Conservation (phyloP, 2,888 invertebrate genomes). For the Drosophila niveifrons region DNA sequence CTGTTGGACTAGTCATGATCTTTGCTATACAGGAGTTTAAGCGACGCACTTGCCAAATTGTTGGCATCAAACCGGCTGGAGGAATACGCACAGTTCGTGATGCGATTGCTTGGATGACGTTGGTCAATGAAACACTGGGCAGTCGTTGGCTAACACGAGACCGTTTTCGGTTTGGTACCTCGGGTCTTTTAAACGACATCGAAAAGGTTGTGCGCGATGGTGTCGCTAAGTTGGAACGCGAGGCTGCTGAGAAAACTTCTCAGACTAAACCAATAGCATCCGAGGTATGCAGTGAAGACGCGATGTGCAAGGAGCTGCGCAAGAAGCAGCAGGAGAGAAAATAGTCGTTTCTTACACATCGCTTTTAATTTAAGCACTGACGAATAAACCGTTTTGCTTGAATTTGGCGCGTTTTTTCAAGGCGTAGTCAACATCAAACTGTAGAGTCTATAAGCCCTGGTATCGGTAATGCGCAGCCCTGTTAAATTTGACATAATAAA, state of each 20-base stretch:
- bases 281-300: conserved; percentile 21
- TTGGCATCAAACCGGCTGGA: conserved; percentile 99
- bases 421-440: not conserved
- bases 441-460: not conserved
- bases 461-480: not conserved
- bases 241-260: conserved; percentile 5
- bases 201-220: conserved; percentile 85
- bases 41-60: conserved; percentile 89
- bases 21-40: conserved; percentile 94
- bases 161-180: conserved; percentile 97
- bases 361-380: not conserved
- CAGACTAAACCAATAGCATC: not conserved
- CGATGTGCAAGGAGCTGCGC: conserved; percentile 42
- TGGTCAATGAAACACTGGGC: conserved; percentile 94
- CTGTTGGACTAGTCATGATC: conserved; percentile 97
- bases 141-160: conserved; percentile 92
- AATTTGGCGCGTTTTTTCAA: not conserved
- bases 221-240: conserved; percentile 45
- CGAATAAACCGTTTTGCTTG: not conserved
- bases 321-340: conserved; percentile 17
- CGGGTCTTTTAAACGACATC: conserved; percentile 93
- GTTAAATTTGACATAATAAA: not conserved
- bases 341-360: not conserved
- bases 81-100: conserved; percentile 95
- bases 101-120: conserved; percentile 93